Percentiles rank a stretch among this genome's conserved stretches.
Conservation (phyloP, 1,140 invertebrate species). For the Pantala flavescens region DNA sequence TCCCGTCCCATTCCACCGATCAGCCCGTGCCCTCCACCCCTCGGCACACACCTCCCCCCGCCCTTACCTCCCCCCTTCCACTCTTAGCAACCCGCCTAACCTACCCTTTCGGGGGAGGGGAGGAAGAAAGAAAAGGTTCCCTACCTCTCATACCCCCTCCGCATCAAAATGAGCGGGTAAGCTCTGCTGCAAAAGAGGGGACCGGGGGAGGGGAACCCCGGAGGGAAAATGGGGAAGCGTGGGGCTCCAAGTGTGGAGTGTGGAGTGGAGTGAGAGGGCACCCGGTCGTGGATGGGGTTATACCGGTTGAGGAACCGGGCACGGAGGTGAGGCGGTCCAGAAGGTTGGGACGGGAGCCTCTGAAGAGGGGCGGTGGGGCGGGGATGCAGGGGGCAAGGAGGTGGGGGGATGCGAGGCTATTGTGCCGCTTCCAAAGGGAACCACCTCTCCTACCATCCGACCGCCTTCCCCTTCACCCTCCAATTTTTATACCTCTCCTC, state of each 20-base stretch:
- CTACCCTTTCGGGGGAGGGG: background rate
- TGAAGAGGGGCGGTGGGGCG: background rate
- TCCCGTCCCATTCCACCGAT: background rate
- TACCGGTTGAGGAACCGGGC: no score
- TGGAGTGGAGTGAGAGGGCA: no score
- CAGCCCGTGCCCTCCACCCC: background rate
- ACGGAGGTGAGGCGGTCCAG: no score
- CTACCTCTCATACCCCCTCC: background rate
- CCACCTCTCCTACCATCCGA: background rate
- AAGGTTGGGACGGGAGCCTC: background rate
- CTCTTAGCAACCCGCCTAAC: background rate
- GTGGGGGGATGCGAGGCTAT: background rate
- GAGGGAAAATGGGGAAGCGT: background rate
- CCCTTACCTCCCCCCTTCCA: background rate
- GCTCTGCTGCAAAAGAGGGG: background rate
- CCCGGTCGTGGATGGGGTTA: no score
- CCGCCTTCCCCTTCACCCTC: background rate
- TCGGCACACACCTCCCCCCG: background rate
- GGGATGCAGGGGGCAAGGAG: background rate
- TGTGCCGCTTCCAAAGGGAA: background rate
- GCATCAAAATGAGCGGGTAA: conserved; percentile 1
- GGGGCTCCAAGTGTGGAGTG: background rate
- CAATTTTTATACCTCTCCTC: background rate
- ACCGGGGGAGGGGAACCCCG: background rate
- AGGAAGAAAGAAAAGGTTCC: background rate